phyloP scores from a whole-genome alignment of 2,888 invertebrate species.

The Drosophila cracens region DNA sequence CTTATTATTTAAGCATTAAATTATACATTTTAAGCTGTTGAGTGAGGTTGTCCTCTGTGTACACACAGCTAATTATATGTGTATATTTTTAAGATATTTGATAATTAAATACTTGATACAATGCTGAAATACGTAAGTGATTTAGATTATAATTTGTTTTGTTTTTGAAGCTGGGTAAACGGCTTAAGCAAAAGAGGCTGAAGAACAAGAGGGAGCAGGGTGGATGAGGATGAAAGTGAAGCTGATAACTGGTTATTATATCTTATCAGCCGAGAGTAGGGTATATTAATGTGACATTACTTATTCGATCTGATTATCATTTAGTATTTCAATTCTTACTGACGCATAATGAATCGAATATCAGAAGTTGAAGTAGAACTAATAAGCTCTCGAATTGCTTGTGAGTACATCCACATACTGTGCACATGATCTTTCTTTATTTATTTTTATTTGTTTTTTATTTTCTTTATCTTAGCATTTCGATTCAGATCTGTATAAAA shows the following conservation, averaged over 20 bases:
- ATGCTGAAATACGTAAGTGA: constrained; percentile 1
- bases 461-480: background rate
- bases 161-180: background rate
- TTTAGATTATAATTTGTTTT: constrained; percentile 8
- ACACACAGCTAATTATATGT: background rate
- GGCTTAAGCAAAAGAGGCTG: background rate
- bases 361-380: constrained; percentile 25
- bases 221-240: background rate
- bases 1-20: background rate
- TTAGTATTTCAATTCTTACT: constrained; percentile 2
- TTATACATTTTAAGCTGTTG: background rate
- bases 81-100: background rate
- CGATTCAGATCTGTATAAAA: constrained; percentile 58
- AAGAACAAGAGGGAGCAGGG: constrained; percentile 8
- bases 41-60: background rate
- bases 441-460: background rate
- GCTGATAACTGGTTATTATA: constrained; percentile 35
- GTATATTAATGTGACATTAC: constrained; percentile 26
- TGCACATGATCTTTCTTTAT: background rate
- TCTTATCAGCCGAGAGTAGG: constrained; percentile 8
- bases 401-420: background rate
- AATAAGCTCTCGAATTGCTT: constrained; percentile 13
- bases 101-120: constrained; percentile 19
- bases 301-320: constrained; percentile 35
- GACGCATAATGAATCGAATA: constrained; percentile 8